Percentiles rank a stretch among this genome's conserved stretches.
These are phyloP conservation scores for Eulithis prunata DNA, from an alignment of 2,888 invertebrate species.

Conservation along the genomic window DNA sequence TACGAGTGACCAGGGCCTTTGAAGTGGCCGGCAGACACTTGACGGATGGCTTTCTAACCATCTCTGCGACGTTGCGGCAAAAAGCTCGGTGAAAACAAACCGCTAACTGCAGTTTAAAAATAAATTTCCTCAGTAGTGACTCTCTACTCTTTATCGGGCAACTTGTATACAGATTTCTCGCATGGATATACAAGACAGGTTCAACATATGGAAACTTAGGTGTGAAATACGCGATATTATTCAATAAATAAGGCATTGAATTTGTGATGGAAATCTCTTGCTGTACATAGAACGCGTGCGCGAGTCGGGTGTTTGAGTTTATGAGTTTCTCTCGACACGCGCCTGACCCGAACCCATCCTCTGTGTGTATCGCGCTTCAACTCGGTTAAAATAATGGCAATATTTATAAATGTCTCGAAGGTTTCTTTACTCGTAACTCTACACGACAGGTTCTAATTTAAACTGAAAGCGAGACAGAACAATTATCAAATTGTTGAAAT, in stretches of 20 bases:
- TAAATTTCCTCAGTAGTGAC: slow-evolving; percentile 58
- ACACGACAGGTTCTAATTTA: no score
- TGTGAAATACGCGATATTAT: slow-evolving; percentile 8
- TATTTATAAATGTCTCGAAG: no score
- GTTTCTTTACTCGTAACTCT: no score
- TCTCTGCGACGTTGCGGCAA: slow-evolving; percentile 66
- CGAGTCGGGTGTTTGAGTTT: no score
- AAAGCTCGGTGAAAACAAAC: slow-evolving; percentile 77
- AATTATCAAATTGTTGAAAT: no score
- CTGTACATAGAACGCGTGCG: no score
- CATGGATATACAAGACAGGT: slow-evolving; percentile 41
- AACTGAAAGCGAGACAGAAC: no score
- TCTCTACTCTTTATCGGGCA: slow-evolving; percentile 53
- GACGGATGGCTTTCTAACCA: slow-evolving; percentile 82
- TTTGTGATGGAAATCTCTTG: neutral
- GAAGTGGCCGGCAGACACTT: slow-evolving; percentile 72
- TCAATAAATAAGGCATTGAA: slow-evolving; percentile 12
- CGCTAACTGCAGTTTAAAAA: slow-evolving; percentile 74
- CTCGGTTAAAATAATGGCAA: no score
- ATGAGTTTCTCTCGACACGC: no score
- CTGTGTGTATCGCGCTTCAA: no score
- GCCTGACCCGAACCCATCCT: no score
- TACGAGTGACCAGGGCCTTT: slow-evolving; percentile 52
- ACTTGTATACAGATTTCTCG: slow-evolving; percentile 52
- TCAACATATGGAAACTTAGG: slow-evolving; percentile 19